phyloP scores from a whole-genome alignment of 2,888 invertebrate species.

The Ophion obscuratus region DNA sequence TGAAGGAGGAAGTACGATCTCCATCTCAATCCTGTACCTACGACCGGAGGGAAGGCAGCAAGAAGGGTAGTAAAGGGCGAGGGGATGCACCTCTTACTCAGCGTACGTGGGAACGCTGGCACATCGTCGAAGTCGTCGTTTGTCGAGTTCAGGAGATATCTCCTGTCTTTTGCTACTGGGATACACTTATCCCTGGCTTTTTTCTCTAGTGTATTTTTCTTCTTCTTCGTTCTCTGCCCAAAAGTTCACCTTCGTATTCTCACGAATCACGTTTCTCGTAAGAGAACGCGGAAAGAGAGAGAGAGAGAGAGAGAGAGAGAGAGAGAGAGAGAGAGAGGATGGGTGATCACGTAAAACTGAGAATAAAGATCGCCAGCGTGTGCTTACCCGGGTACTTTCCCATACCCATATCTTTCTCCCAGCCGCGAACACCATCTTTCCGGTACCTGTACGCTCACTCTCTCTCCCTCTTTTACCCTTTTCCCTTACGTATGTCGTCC shows the following conservation, averaged over 20 bases:
- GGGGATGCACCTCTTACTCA: conserved; percentile 24
- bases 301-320: neutral
- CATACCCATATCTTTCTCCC: conserved; percentile 44
- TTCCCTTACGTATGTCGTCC: conserved; percentile 7
- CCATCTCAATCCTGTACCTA: conserved; percentile 40
- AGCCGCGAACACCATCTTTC: conserved; percentile 63
- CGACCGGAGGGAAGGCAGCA: neutral
- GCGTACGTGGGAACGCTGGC: conserved; percentile 62
- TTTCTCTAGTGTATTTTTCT: conserved; percentile 54
- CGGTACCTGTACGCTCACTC: conserved; percentile 59
- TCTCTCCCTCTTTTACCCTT: conserved; percentile 19
- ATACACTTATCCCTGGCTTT: conserved; percentile 60
- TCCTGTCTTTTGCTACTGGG: conserved; percentile 30
- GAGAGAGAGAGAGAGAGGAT: conserved; percentile 21
- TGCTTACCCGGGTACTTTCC: conserved; percentile 46
- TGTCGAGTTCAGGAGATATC: conserved; percentile 55
- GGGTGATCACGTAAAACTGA: conserved; percentile 65
- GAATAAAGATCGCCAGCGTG: conserved; percentile 68
- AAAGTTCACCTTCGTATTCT: conserved; percentile 30
- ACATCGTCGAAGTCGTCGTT: conserved; percentile 62
- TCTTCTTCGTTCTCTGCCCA: conserved; percentile 22
- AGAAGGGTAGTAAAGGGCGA: neutral
- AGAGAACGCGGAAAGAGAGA: conserved; percentile 21
- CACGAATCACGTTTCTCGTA: conserved; percentile 69
- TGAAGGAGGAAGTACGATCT: conserved; percentile 47